These are phyloP conservation scores for Grapholita molesta DNA, from an alignment of 1,140 invertebrate genomes.

Conservation along the genomic window DNA sequence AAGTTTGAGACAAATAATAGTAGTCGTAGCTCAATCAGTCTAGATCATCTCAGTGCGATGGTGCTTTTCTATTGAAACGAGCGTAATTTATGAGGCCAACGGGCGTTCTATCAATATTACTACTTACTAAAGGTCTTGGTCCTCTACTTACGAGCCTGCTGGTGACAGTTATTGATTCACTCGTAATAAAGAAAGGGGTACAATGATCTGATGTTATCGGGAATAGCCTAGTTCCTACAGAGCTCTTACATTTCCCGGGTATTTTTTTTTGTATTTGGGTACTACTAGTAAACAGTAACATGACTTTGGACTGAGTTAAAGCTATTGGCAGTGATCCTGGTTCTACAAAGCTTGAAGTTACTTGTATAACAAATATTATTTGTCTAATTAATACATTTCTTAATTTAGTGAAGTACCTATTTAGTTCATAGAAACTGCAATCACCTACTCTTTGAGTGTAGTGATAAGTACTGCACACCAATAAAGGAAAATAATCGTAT, in stretches of 20 bases:
- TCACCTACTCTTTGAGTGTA: too few species aligned
- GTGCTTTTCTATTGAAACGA: constrained; percentile 8
- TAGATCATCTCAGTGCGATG: not conserved
- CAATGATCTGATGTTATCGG: constrained; percentile 3
- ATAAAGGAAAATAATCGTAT: too few species aligned
- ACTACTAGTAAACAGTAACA: too few species aligned
- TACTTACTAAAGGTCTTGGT: constrained; percentile 13
- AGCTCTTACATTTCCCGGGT: not conserved
- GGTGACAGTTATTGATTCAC: constrained; percentile 16
- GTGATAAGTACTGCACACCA: too few species aligned
- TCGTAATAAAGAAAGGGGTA: constrained; percentile 7
- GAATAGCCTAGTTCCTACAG: not conserved
- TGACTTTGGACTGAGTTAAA: too few species aligned
- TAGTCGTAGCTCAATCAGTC: not conserved
- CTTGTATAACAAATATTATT: too few species aligned
- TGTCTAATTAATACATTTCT: too few species aligned
- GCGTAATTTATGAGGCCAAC: constrained; percentile 13
- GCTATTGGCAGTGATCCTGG: too few species aligned
- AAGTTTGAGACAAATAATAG: not conserved
- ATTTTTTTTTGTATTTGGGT: not conserved
- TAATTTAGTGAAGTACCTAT: too few species aligned
- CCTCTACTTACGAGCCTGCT: constrained; percentile 13
- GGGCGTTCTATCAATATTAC: constrained; percentile 15
- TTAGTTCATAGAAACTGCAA: too few species aligned
- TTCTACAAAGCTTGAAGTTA: too few species aligned